Evolutionary conservation across 2,888 invertebrate species (phyloP).

Genomic region (Yponomeuta malinellus): DNA sequence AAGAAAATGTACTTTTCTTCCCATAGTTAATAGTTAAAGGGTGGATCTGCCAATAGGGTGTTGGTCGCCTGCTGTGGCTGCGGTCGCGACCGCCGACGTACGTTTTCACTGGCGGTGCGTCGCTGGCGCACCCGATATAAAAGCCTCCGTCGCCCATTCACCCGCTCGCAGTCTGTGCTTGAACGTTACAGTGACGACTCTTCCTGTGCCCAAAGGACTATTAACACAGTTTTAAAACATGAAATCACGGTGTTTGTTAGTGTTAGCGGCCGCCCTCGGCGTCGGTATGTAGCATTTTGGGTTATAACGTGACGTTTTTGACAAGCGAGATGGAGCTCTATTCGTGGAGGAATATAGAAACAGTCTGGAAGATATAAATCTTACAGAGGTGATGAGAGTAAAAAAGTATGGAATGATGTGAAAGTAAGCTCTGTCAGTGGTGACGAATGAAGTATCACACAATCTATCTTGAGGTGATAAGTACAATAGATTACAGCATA

Average conservation of each 20-base stretch:
- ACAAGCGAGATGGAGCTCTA: neutral
- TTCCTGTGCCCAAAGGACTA: conserved; percentile 61
- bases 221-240: conserved; percentile 54
- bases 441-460: neutral
- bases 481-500: neutral
- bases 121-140: conserved; percentile 68
- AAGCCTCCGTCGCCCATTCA: conserved; percentile 71
- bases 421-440: neutral
- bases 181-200: conserved; percentile 71
- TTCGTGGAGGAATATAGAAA: neutral
- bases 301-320: conserved; percentile 29
- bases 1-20: neutral
- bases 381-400: neutral
- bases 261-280: conserved; percentile 80
- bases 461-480: no score
- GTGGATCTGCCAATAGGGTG: conserved; percentile 3
- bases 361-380: neutral
- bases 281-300: conserved; percentile 78
- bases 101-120: conserved; percentile 61
- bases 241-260: conserved; percentile 75
- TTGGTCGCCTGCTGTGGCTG: conserved; percentile 32
- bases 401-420: neutral
- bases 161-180: conserved; percentile 75
- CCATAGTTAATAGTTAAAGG: neutral
- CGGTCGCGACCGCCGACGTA: conserved; percentile 44